These are phyloP conservation scores for Embiotoca jacksoni DNA, from an alignment of 2,113 vertebrate species.

Conservation along the genomic window DNA sequence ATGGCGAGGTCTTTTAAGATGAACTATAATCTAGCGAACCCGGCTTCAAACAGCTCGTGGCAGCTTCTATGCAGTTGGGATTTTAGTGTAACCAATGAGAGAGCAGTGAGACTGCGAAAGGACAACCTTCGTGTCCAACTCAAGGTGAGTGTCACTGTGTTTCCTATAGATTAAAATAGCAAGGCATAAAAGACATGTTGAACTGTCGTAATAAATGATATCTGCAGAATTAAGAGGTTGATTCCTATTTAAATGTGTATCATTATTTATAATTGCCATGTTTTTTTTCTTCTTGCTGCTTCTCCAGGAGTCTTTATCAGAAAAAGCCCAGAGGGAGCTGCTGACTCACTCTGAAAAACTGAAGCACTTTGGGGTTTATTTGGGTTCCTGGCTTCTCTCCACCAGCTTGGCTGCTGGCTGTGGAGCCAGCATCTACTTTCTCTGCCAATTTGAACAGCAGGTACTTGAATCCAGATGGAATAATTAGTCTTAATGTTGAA, in stretches of 20 bases:
- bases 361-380: constrained; percentile 69
- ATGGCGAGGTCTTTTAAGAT: constrained; percentile 89
- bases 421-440: constrained; percentile 86
- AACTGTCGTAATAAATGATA: too few relatives aligned
- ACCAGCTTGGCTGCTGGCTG: constrained; percentile 82
- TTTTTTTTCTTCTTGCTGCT: background rate
- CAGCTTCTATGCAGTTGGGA: constrained; percentile 95
- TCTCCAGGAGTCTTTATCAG: constrained; percentile 89
- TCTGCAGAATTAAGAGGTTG: background rate
- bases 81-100: constrained; percentile 90
- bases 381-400: constrained; percentile 87
- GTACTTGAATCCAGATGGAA: constrained; percentile 69
- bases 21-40: constrained; percentile 85
- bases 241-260: background rate
- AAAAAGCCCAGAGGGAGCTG: constrained; percentile 70
- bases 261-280: background rate
- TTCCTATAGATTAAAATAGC: background rate
- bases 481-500: background rate
- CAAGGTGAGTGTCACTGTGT: constrained; percentile 82
- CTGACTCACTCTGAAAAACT: constrained; percentile 77
- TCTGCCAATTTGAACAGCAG: constrained; percentile 83
- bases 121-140: constrained; percentile 91
- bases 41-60: constrained; percentile 81
- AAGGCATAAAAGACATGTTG: background rate
- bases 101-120: constrained; percentile 89